phyloP scores from a whole-genome alignment of 2,797 vertebrate species.

The Phrynocephalus vlangalii region DNA sequence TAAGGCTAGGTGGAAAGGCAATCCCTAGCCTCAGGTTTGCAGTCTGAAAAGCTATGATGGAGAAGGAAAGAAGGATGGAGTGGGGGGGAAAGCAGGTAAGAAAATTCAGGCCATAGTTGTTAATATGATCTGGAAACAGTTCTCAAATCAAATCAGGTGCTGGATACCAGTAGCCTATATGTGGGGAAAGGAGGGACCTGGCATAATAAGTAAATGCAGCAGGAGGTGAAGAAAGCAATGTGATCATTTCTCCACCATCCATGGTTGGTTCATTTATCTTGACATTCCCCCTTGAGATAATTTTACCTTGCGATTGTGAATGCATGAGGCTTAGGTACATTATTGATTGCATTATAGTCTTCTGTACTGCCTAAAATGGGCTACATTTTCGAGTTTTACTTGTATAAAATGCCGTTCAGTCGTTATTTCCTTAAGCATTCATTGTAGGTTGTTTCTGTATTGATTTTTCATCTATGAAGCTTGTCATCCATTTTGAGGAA shows the following conservation, averaged over 20 bases:
- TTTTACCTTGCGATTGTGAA: slow-evolving; percentile 10
- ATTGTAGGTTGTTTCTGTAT: not conserved
- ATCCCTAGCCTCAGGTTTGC: not conserved
- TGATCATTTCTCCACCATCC: no score
- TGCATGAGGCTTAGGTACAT: not conserved
- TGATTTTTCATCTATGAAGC: not conserved
- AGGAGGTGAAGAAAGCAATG: not conserved
- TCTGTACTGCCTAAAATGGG: no score
- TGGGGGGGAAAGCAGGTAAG: no score
- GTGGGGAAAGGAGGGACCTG: not conserved
- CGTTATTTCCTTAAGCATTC: no score
- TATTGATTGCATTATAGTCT: not conserved
- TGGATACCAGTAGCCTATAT: not conserved
- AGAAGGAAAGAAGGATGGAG: not conserved
- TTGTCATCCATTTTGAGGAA: not conserved
- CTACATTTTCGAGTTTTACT: no score
- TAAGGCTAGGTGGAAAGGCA: not conserved
- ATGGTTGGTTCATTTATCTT: no score
- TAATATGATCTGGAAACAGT: not conserved
- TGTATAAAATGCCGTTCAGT: no score
- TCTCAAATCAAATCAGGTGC: not conserved
- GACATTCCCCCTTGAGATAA: slow-evolving; percentile 7
- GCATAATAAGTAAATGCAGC: not conserved
- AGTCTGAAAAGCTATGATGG: not conserved
- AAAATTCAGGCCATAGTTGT: not conserved